These are phyloP conservation scores for Andrena haemorrhoa DNA, from an alignment of 2,888 invertebrate species.

Conservation along the genomic window DNA sequence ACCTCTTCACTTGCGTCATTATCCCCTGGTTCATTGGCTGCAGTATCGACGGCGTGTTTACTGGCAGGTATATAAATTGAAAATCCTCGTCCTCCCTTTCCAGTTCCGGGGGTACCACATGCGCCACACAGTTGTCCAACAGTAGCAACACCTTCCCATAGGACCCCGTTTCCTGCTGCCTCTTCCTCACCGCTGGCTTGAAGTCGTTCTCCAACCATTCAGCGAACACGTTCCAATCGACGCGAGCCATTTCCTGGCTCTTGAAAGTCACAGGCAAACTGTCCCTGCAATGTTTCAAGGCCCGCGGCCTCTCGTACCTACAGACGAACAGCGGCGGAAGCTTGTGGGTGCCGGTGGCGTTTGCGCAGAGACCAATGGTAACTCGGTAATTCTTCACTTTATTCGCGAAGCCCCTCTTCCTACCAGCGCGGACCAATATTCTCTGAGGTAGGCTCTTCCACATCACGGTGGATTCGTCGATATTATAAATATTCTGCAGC, in stretches of 20 bases:
- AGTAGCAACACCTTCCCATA: not conserved
- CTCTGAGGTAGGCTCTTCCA: not conserved
- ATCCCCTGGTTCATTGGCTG: not conserved
- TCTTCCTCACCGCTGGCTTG: not conserved
- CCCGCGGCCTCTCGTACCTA: not conserved
- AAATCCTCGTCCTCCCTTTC: not conserved
- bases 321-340: not conserved
- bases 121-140: not conserved
- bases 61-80: not conserved
- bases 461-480: not conserved
- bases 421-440: not conserved
- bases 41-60: not conserved
- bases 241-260: not conserved
- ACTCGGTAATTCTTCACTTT: not conserved
- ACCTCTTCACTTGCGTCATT: not conserved
- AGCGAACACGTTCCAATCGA: not conserved
- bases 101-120: not conserved
- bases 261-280: not conserved
- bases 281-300: not conserved
- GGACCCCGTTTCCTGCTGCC: not conserved
- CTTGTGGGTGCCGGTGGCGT: not conserved
- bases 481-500: not conserved
- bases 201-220: not conserved
- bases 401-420: not conserved
- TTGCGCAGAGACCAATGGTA: not conserved